Conservation (phyloP, 2,113 vertebrate species). For the Aspidoscelis tigris region DNA sequence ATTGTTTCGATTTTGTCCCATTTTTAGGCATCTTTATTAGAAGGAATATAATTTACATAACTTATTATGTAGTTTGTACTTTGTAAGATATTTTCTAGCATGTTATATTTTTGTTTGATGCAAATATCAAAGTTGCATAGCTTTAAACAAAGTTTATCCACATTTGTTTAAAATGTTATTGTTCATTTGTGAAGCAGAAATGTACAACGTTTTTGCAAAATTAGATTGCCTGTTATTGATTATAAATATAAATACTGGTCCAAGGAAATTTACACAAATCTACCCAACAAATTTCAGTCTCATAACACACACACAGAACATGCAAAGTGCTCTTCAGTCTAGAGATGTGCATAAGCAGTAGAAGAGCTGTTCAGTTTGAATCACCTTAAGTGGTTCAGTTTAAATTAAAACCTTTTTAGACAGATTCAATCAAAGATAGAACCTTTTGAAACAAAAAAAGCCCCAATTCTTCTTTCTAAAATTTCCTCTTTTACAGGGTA, state of each 20-base stretch:
- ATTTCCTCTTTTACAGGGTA: too few species aligned
- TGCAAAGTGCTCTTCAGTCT: neutral
- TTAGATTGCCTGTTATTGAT: neutral
- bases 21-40: neutral
- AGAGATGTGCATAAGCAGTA: too few species aligned
- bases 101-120: neutral
- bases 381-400: too few species aligned
- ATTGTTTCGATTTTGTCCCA: neutral
- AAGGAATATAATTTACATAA: neutral
- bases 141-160: constrained; percentile 12
- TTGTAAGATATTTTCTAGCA: neutral
- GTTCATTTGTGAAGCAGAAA: constrained; percentile 9
- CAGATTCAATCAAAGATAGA: too few species aligned
- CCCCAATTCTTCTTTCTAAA: too few species aligned
- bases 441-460: too few species aligned
- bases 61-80: neutral
- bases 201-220: neutral
- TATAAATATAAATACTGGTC: neutral
- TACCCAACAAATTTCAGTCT: neutral
- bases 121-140: neutral
- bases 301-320: neutral
- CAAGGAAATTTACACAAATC: neutral
- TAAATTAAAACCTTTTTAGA: too few species aligned
- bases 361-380: too few species aligned
- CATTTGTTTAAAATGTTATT: neutral